These are phyloP conservation scores for Drosophila watanabei DNA, from an alignment of 1,140 invertebrate species.

Conservation along the genomic window DNA sequence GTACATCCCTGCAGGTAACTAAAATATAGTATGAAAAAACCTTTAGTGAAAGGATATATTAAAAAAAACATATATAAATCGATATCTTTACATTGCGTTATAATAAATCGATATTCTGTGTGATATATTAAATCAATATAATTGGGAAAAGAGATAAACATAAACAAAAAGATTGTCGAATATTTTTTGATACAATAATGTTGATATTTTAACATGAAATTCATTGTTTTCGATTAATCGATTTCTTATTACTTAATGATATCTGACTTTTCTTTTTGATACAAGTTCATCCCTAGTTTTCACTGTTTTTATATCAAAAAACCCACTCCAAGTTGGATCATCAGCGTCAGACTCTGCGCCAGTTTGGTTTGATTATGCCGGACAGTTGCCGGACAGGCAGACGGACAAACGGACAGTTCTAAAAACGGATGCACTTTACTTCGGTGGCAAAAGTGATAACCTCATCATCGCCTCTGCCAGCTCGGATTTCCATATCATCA, in stretches of 20 bases:
- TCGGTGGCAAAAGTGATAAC: conserved; percentile 76
- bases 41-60: too few species aligned
- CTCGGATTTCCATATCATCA: conserved; percentile 47
- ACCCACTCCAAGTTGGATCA: conserved; percentile 48
- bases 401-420: conserved; percentile 57
- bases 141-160: too few species aligned
- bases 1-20: too few species aligned
- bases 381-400: conserved; percentile 4
- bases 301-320: conserved; percentile 20
- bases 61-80: too few species aligned
- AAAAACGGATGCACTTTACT: conserved; percentile 81
- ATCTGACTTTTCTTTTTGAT: neutral
- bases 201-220: too few species aligned
- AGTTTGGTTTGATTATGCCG: conserved; percentile 78
- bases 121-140: too few species aligned
- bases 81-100: too few species aligned
- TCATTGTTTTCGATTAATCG: too few species aligned
- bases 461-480: conserved; percentile 47
- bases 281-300: neutral
- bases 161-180: too few species aligned
- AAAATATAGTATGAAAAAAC: too few species aligned
- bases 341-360: conserved; percentile 58
- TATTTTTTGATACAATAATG: too few species aligned
- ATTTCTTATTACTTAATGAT: neutral
- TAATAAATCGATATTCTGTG: too few species aligned